Evolutionary conservation across 2,888 invertebrate genomes (phyloP).

Genomic region (Cerceris rybyensis): DNA sequence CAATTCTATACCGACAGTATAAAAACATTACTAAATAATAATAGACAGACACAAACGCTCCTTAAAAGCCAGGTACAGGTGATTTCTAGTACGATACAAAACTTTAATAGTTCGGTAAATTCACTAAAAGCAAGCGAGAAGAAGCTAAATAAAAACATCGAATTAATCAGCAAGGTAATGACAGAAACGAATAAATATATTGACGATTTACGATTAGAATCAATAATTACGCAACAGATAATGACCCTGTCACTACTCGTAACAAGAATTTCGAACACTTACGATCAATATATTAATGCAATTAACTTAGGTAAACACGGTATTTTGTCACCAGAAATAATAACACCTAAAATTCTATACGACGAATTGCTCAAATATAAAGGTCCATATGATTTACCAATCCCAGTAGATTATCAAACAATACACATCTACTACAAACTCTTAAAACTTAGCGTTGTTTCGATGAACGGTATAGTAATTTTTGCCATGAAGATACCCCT

Average conservation of each 20-base stretch:
- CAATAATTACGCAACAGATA: too few species aligned
- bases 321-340: conserved; percentile 7
- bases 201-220: too few species aligned
- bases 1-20: conserved; percentile 19
- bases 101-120: conserved; percentile 4
- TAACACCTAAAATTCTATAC: conserved; percentile 4
- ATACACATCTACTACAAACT: too few species aligned
- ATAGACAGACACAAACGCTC: conserved; percentile 18
- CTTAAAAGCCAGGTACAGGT: conserved; percentile 19
- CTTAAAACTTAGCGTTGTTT: too few species aligned
- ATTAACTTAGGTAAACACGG: background rate
- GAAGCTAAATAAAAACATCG: background rate
- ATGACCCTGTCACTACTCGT: too few species aligned
- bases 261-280: too few species aligned
- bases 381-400: conserved; percentile 7
- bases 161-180: background rate
- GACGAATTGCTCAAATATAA: conserved; percentile 3
- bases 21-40: conserved; percentile 5
- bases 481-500: too few species aligned
- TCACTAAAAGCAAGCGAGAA: background rate
- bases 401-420: too few species aligned
- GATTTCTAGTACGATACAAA: conserved; percentile 26
- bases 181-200: too few species aligned
- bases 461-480: too few species aligned
- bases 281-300: background rate